phyloP scores from a whole-genome alignment of 2,113 vertebrate genomes.

The Nycticebus coucang region DNA sequence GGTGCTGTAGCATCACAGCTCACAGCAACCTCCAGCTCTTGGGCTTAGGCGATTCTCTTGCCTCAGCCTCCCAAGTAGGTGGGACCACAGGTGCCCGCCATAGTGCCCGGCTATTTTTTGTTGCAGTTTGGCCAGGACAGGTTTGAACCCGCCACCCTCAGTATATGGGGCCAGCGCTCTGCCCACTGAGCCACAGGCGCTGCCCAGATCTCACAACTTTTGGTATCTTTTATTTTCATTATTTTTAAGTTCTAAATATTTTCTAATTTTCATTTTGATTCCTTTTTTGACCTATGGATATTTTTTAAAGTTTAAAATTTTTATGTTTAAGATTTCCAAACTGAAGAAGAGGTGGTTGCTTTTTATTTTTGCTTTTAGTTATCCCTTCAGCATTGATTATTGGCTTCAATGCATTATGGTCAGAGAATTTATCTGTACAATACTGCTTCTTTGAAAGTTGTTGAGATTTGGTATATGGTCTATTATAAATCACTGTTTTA shows the following conservation, averaged over 20 bases:
- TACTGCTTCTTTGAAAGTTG: not conserved
- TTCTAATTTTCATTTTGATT: not conserved
- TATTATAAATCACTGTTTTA: not conserved
- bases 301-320: conserved; percentile 35
- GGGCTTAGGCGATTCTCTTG: no score
- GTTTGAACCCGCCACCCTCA: no score
- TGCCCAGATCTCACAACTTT: not conserved
- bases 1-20: no score
- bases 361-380: not conserved
- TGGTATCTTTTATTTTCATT: not conserved
- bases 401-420: not conserved
- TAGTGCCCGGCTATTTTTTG: no score
- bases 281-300: not conserved
- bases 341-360: not conserved
- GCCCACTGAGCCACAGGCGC: no score
- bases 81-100: no score
- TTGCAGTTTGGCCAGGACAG: no score
- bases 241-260: not conserved
- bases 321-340: not conserved
- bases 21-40: no score
- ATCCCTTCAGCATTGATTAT: not conserved
- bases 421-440: not conserved
- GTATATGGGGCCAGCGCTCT: no score
- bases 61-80: no score
- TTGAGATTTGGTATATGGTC: not conserved